These are phyloP conservation scores for Urechis unicinctus DNA, from an alignment of 2,888 invertebrate genomes.

Conservation along the genomic window DNA sequence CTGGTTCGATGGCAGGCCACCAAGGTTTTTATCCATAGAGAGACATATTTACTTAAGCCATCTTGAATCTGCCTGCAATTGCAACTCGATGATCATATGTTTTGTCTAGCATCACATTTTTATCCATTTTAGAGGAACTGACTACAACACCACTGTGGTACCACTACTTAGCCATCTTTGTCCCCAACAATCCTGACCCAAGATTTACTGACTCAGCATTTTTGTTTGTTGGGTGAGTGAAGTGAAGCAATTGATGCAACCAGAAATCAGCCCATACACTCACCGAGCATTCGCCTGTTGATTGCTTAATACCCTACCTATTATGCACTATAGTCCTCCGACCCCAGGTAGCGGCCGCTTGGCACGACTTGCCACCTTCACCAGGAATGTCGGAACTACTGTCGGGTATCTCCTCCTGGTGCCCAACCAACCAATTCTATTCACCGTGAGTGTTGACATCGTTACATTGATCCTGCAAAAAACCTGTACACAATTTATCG, in stretches of 20 bases:
- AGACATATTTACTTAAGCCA: too few species aligned
- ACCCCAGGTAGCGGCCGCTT: background rate
- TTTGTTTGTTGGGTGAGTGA: constrained; percentile 3
- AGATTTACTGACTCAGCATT: constrained; percentile 3
- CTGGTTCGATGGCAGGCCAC: constrained; percentile 6
- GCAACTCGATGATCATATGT: too few species aligned
- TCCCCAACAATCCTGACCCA: constrained; percentile 4
- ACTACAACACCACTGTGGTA: constrained; percentile 6
- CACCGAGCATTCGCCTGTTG: too few species aligned
- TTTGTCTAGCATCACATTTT: background rate
- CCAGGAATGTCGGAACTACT: constrained; percentile 2
- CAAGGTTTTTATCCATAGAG: background rate
- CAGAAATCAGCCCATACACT: background rate
- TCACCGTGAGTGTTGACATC: constrained; percentile 2
- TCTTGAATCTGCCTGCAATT: too few species aligned
- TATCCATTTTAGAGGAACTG: constrained; percentile 1
- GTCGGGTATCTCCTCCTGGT: constrained; percentile 1
- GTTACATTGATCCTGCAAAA: background rate
- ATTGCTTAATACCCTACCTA: background rate
- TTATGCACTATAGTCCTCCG: constrained; percentile 2
- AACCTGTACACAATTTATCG: too few species aligned
- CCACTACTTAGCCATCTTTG: constrained; percentile 5
- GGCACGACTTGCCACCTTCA: constrained; percentile 3
- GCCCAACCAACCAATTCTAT: constrained; percentile 9
- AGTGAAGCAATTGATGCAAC: too few species aligned